Percentiles rank a stretch among this genome's conserved stretches.
Evolutionary conservation across 2,888 invertebrate genomes (phyloP).

Genomic region (Rosalia funebris): DNA sequence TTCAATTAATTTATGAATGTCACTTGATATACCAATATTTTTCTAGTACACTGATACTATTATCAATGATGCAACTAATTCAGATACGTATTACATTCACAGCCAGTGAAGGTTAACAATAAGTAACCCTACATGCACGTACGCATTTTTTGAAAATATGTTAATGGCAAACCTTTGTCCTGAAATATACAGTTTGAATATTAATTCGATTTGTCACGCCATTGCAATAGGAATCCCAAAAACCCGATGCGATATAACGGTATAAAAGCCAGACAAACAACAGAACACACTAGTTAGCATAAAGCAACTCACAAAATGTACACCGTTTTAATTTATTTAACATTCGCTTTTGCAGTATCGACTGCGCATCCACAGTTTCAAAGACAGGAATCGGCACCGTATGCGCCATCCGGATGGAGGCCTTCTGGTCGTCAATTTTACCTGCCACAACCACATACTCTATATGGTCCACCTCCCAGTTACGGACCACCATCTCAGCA

Average conservation of each 20-base stretch:
- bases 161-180: neutral
- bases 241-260: neutral
- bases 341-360: neutral
- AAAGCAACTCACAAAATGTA: neutral
- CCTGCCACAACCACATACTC: neutral
- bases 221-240: constrained; percentile 7
- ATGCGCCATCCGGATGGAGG: constrained; percentile 36
- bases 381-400: constrained; percentile 6
- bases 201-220: constrained; percentile 21
- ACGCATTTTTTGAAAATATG: no score
- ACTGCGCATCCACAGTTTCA: constrained; percentile 20
- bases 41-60: no score
- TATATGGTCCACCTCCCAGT: constrained; percentile 41
- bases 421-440: constrained; percentile 19
- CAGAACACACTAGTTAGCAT: neutral
- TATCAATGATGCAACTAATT: no score
- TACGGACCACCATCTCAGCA: constrained; percentile 14
- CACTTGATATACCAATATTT: no score
- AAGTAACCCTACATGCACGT: no score
- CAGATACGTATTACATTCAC: no score
- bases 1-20: no score
- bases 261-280: constrained; percentile 21
- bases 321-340: neutral
- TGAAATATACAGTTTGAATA: constrained; percentile 18
- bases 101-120: no score